phyloP scores from a whole-genome alignment of 2,888 invertebrate species.

The Thereva unica region DNA sequence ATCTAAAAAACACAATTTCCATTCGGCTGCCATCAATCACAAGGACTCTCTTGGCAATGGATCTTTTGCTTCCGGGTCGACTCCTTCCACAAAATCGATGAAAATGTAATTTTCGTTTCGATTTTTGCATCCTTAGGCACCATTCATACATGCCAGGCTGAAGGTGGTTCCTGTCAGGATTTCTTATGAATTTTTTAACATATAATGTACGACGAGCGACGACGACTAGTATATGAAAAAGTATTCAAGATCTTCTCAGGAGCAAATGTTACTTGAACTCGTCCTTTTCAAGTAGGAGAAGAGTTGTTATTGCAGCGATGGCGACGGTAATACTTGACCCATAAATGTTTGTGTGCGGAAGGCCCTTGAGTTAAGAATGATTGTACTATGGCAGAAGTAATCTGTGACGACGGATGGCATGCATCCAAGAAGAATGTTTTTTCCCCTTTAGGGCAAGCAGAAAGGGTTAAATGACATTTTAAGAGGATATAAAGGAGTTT shows the following conservation, averaged over 20 bases:
- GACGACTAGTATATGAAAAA: too few species aligned
- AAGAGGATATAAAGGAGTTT: conserved; percentile 28
- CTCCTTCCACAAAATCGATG: conserved; percentile 3
- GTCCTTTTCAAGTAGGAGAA: conserved; percentile 1
- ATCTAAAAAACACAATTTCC: too few species aligned
- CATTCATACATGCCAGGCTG: neutral
- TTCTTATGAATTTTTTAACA: neutral
- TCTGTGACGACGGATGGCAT: conserved; percentile 20
- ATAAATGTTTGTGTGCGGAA: conserved; percentile 27
- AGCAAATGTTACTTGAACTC: neutral
- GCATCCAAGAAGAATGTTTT: conserved; percentile 20
- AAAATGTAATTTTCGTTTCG: conserved; percentile 12
- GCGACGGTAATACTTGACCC: conserved; percentile 33
- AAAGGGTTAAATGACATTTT: conserved; percentile 34
- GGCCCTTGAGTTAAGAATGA: conserved; percentile 31
- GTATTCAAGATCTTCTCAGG: too few species aligned
- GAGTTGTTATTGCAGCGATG: conserved; percentile 4
- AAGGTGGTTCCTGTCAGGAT: conserved; percentile 2
- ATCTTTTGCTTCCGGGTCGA: neutral
- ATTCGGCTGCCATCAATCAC: too few species aligned
- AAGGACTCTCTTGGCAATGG: too few species aligned
- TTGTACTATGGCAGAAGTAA: conserved; percentile 21
- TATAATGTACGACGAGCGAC: too few species aligned
- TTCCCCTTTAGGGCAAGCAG: conserved; percentile 8
- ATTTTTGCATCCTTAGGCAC: neutral